Evolutionary conservation across 2,113 vertebrate genomes (phyloP).

Genomic region (Paradoxurus hermaphroditus): DNA sequence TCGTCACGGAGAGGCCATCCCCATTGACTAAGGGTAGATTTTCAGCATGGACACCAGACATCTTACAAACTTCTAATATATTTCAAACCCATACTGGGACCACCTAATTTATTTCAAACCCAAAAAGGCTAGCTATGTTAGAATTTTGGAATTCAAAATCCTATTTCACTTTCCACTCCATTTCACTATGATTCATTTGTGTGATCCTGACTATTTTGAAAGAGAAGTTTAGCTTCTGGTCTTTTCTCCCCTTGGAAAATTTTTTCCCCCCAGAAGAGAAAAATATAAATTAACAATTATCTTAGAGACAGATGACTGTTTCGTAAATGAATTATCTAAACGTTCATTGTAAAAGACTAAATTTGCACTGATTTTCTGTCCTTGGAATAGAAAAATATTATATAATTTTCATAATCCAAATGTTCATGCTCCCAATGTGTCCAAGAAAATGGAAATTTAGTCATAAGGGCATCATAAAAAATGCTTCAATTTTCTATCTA

Average conservation of each 20-base stretch:
- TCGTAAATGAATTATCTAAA: not conserved
- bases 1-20: not conserved
- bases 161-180: not conserved
- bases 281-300: not conserved
- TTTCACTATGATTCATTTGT: not conserved
- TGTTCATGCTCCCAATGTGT: not conserved
- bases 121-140: not conserved
- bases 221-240: not conserved
- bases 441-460: not conserved
- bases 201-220: not conserved
- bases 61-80: not conserved
- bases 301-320: not conserved
- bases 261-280: not conserved
- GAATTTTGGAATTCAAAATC: not conserved
- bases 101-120: not conserved
- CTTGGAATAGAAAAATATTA: conserved; percentile 10
- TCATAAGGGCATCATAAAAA: not conserved
- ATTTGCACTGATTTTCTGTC: not conserved
- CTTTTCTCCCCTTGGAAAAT: not conserved
- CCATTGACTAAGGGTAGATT: not conserved
- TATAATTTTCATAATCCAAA: conserved; percentile 14
- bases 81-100: not conserved
- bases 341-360: not conserved
- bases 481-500: not conserved
- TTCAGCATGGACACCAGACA: not conserved